Percentiles rank a stretch among this genome's conserved stretches.
phyloP scores from a whole-genome alignment of 2,888 invertebrate species.

The Sisyra nigra region DNA sequence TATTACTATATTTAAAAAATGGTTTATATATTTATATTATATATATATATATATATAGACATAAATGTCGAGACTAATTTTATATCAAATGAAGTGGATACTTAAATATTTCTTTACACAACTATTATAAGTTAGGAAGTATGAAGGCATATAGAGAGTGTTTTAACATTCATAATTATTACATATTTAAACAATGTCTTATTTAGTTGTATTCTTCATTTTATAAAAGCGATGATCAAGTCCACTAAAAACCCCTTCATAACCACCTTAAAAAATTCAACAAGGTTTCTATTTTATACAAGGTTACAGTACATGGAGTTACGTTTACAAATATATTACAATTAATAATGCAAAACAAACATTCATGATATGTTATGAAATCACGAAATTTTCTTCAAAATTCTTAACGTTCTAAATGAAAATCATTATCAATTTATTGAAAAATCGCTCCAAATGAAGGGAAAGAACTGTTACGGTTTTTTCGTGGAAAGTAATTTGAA shows the following conservation, averaged over 20 bases:
- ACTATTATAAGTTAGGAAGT: conserved; percentile 26
- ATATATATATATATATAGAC: background rate
- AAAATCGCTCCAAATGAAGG: too few relatives aligned
- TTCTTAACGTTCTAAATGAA: too few relatives aligned
- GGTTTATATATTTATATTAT: background rate
- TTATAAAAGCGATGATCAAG: background rate
- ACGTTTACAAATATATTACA: too few relatives aligned
- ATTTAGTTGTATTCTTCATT: background rate
- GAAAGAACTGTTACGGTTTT: too few relatives aligned
- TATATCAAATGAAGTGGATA: conserved; percentile 3
- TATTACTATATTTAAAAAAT: conserved; percentile 1
- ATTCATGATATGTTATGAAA: too few relatives aligned
- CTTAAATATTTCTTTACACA: conserved; percentile 4
- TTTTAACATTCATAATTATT: conserved; percentile 7
- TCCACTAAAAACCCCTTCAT: too few relatives aligned
- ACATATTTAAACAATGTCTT: background rate
- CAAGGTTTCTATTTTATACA: background rate
- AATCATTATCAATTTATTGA: too few relatives aligned
- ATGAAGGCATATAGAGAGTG: conserved; percentile 32
- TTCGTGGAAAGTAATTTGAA: too few relatives aligned
- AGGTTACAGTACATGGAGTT: background rate
- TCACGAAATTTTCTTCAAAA: too few relatives aligned
- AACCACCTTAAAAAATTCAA: background rate
- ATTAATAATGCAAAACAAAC: background rate
- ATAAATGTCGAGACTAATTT: conserved; percentile 3